Base-by-base conservation (phyloP, 2,888 invertebrate genomes). In the Protonemura montana region DNA sequence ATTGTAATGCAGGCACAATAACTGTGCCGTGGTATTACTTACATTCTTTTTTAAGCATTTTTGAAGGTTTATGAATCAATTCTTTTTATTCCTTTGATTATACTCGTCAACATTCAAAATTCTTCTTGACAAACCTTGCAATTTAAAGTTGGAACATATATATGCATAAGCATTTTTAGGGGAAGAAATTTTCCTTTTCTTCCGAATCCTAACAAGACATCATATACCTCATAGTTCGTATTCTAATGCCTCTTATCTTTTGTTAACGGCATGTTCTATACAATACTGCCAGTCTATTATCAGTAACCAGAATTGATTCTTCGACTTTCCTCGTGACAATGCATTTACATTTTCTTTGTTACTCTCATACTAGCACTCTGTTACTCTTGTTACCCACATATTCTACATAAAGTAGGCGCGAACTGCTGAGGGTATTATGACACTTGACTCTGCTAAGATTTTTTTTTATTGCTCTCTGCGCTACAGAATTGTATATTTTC, bases 361-460 rank as follows among this genome's bases (percentile, higher is more conserved):
- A 78, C 78, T 78, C 29, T 25, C 13, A 25, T 78, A 78, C 25
- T 30, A 35, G 13, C 82, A 16, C 25, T 29, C 30, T 27, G 30
- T 82, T 30, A 82, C 29, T 35, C 25, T 82, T 82, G 35, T 35
- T 35, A 35, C 35, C n/a, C n/a, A 35, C 35, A 35, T 35, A 29
- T 25, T 78, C 29, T 78, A 29, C 29, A 28, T 29, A 59, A 59
- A 59, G 59, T 21, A 59, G 21, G 59, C 59, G 7, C 6, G 28
- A 7, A 6, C 78, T 16, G 59, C 21, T 16, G 35, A 10, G 35
- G 35, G 35, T 59, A 59, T 78, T 81, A 27, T 30, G 84, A 25
- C 84, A 84, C 84, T 84, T 84, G 84, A 84, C 76, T n/a, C 28
- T 28, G 59, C n/a, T 26, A 21, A 76, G 16, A 16, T 10, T 83